phyloP scores from a whole-genome alignment of 2,797 vertebrate species.

The Mormyrops boulengeri region DNA sequence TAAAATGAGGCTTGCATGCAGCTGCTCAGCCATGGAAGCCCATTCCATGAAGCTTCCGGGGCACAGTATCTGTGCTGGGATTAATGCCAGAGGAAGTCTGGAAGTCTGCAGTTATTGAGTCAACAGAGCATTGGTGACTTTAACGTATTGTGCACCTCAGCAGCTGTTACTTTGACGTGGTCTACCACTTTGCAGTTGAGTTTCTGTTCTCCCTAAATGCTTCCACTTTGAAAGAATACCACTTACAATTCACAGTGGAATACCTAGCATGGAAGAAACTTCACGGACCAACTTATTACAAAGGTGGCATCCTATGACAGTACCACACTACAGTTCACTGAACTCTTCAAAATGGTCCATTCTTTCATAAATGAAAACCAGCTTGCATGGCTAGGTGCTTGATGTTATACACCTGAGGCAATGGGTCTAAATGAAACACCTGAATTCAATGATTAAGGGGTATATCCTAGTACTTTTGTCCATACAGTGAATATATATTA shows the following conservation, averaged over 20 bases:
- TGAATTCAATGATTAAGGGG: background rate
- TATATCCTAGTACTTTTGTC: background rate
- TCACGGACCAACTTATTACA: background rate
- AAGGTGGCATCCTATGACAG: background rate
- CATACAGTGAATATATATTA: background rate
- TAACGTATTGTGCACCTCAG: background rate
- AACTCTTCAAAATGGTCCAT: background rate
- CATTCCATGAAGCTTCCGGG: no score
- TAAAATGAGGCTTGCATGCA: no score
- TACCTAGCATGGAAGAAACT: background rate
- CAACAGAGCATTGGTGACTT: background rate
- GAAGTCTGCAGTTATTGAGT: no score
- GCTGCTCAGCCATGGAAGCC: no score
- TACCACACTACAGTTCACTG: background rate
- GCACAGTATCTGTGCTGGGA: no score
- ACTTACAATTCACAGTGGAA: background rate
- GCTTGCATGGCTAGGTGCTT: background rate
- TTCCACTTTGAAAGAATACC: background rate
- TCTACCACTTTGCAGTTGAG: background rate
- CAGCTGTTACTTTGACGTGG: background rate
- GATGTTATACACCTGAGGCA: background rate
- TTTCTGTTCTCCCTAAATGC: background rate
- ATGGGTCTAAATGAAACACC: background rate
- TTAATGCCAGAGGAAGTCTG: no score
- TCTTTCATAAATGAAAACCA: background rate